Conservation (phyloP, 2,888 invertebrate species). For the Frankliniella intonsa region DNA sequence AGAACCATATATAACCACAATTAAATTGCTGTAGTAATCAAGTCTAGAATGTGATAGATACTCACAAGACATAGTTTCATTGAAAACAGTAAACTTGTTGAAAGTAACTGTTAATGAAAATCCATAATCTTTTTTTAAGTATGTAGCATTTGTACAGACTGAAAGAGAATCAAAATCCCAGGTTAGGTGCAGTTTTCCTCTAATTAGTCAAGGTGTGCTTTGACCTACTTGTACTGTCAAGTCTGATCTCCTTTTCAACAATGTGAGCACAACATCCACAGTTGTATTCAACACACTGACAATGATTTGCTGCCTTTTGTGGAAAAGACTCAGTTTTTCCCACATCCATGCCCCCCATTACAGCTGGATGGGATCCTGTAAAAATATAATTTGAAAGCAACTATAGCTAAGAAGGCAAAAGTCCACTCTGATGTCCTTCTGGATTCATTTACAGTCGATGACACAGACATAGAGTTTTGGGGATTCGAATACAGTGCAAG, state of each 20-base stretch:
- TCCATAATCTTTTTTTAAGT: slow-evolving; percentile 36
- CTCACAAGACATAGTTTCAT: slow-evolving; percentile 38
- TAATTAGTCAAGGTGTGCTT: not conserved
- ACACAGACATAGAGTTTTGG: too few relatives aligned
- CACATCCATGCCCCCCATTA: not conserved
- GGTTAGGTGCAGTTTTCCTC: not conserved
- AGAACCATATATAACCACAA: not conserved
- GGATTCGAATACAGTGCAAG: too few relatives aligned
- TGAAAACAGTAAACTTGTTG: slow-evolving; percentile 35
- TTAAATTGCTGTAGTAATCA: not conserved
- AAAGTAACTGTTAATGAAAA: slow-evolving; percentile 37
- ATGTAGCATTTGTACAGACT: slow-evolving; percentile 37
- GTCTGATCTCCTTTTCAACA: slow-evolving; percentile 33
- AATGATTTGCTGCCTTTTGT: slow-evolving; percentile 27
- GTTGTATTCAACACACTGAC: slow-evolving; percentile 33
- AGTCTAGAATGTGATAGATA: not conserved
- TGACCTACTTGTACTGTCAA: slow-evolving; percentile 35
- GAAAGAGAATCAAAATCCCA: slow-evolving; percentile 29
- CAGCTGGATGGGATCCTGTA: not conserved
- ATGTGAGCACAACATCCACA: slow-evolving; percentile 36
- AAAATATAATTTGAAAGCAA: not conserved
- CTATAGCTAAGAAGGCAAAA: not conserved
- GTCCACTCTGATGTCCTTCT: too few relatives aligned
- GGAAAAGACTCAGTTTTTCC: not conserved
- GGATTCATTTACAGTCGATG: too few relatives aligned